Conservation (phyloP, 2,888 invertebrate species). For the Spatulosminthurus flaviceps region DNA sequence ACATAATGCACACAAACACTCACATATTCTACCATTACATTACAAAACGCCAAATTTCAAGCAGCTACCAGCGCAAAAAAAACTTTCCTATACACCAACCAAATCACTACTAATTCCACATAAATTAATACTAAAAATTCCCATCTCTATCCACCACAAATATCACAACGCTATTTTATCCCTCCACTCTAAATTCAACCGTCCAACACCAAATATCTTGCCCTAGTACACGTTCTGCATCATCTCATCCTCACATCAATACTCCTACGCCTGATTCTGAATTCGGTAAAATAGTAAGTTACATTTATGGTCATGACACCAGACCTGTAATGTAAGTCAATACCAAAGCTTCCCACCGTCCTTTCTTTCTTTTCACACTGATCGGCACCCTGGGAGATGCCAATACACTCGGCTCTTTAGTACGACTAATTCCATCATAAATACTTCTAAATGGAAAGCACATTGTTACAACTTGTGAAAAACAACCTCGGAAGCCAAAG, state of each 20-base stretch:
- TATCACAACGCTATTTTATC: neutral
- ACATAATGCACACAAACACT: no score
- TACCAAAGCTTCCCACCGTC: neutral
- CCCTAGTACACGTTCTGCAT: neutral
- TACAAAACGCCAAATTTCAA: no score
- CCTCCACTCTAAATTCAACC: neutral
- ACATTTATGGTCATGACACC: neutral
- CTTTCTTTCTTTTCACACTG: neutral
- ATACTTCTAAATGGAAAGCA: neutral
- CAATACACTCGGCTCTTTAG: neutral
- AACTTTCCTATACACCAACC: no score
- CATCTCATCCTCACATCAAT: no score
- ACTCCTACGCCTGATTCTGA: no score
- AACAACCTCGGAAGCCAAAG: no score
- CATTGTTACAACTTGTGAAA: neutral
- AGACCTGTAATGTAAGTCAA: neutral
- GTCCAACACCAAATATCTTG: neutral
- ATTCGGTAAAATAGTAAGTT: neutral
- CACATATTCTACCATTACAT: no score
- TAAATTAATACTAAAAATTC: no score
- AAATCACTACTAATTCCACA: no score
- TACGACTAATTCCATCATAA: conserved; percentile 7
- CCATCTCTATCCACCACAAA: no score
- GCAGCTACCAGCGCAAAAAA: no score
- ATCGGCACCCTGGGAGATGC: neutral